A percentile compares a stretch with the other conserved stretches of the same genome.
phyloP scores from a whole-genome alignment of 2,113 vertebrate genomes.

The Corythaixoides concolor region DNA sequence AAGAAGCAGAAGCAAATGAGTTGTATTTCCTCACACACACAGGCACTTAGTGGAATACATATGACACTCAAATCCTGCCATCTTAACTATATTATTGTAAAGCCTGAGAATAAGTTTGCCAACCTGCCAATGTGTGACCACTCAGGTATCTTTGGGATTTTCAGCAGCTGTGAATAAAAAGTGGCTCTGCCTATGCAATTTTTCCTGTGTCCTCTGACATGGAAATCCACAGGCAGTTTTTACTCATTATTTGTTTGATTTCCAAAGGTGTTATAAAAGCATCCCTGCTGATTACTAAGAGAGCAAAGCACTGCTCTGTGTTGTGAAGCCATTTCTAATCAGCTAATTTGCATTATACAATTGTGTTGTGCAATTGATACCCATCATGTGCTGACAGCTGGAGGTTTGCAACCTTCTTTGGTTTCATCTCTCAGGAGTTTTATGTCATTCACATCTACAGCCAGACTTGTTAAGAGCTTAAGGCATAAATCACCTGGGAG shows the following conservation, averaged over 20 bases:
- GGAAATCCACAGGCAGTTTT: not conserved
- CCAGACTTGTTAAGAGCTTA: not conserved
- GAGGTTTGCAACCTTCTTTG: not conserved
- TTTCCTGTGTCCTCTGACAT: not conserved
- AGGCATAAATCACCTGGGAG: not conserved
- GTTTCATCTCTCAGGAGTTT: not conserved
- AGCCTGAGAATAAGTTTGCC: not conserved
- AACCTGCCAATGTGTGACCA: not conserved
- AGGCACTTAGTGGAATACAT: slow-evolving; percentile 39
- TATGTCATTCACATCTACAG: not conserved
- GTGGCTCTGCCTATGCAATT: not conserved
- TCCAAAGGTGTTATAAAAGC: not conserved
- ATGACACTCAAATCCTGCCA: not conserved
- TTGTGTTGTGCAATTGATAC: not conserved
- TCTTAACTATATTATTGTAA: not conserved
- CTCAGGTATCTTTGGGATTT: not conserved
- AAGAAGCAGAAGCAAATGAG: not conserved
- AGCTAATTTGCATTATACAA: not conserved
- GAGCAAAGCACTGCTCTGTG: not conserved
- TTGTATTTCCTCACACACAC: not conserved
- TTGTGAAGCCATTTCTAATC: not conserved
- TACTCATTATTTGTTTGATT: not conserved
- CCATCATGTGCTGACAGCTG: accelerated
- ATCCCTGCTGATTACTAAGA: not conserved
- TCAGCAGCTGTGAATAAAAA: not conserved